Percentiles rank a stretch among this genome's conserved stretches.
Evolutionary conservation across 2,888 invertebrate species (phyloP).

Genomic region (Aphodius sticticus): DNA sequence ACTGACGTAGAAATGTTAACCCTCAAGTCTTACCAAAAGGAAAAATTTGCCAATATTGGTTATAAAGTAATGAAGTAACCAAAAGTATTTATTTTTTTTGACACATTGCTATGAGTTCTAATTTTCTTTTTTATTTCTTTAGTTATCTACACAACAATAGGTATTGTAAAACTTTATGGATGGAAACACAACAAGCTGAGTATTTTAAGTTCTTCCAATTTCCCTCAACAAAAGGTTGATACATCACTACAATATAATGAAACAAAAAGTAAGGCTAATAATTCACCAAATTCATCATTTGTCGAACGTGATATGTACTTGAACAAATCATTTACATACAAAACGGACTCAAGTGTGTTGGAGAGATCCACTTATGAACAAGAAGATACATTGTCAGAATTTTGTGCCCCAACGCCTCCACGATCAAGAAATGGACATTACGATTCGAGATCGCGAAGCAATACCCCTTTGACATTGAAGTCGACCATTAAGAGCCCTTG

Average conservation of each 20-base stretch:
- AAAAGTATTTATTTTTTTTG: too few species aligned
- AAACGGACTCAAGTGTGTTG: neutral
- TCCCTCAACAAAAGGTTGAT: neutral
- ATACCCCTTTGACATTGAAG: conserved; percentile 53
- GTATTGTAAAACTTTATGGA: neutral
- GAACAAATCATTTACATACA: neutral
- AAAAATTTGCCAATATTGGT: too few species aligned
- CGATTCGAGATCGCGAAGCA: conserved; percentile 53
- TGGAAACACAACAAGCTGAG: neutral
- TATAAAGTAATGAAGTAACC: too few species aligned
- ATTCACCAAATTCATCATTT: conserved; percentile 7
- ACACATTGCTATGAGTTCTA: too few species aligned
- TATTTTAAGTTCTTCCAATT: neutral
- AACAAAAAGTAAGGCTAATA: neutral
- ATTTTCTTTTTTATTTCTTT: neutral
- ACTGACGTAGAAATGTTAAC: too few species aligned
- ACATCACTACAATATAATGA: conserved; percentile 15
- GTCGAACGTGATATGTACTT: neutral
- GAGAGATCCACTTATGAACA: conserved; percentile 26
- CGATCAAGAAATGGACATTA: conserved; percentile 50
- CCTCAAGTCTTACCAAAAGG: too few species aligned
- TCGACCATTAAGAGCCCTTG: conserved; percentile 48
- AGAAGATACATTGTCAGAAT: conserved; percentile 39
- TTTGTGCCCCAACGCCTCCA: conserved; percentile 52
- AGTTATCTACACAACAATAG: neutral